Conservation (phyloP, 2,797 vertebrate species). For the Poliocrania exsul region DNA sequence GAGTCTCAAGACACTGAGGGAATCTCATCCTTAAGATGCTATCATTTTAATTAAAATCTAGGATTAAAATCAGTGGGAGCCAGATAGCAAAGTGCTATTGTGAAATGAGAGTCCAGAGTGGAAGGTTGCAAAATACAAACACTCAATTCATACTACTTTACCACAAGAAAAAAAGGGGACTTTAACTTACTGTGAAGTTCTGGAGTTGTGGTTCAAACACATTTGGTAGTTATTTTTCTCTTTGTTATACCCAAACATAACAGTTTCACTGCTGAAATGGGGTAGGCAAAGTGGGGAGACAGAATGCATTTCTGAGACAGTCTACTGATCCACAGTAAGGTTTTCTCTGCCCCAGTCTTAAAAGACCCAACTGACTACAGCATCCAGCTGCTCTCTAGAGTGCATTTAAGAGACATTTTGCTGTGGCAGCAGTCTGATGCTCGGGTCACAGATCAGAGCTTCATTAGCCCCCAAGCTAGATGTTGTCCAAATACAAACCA, state of each 20-base stretch:
- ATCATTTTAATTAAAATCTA: conserved; percentile 5
- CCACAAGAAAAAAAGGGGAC: neutral
- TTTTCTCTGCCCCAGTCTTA: neutral
- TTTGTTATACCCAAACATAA: neutral
- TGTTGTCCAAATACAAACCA: conserved; percentile 5
- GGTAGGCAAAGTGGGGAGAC: neutral
- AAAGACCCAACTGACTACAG: neutral
- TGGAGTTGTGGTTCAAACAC: neutral
- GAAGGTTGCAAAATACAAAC: conserved; percentile 3
- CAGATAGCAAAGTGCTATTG: conserved; percentile 9
- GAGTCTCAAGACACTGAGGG: neutral
- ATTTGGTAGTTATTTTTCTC: neutral
- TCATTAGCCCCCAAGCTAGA: neutral
- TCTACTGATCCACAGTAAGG: neutral
- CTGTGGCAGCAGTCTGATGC: conserved; percentile 20
- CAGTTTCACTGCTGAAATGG: neutral
- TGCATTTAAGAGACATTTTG: conserved; percentile 19
- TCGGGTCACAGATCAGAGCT: neutral
- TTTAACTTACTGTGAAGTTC: neutral
- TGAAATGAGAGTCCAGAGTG: neutral
- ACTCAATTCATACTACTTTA: neutral
- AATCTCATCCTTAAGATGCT: neutral
- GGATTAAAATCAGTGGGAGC: conserved; percentile 13
- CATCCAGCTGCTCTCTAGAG: conserved; percentile 3
- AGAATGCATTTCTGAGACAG: neutral